Percentiles rank a stretch among this genome's conserved stretches.
Evolutionary conservation across 1,140 invertebrate species (phyloP).

Genomic region (Drosophila paulistorum): DNA sequence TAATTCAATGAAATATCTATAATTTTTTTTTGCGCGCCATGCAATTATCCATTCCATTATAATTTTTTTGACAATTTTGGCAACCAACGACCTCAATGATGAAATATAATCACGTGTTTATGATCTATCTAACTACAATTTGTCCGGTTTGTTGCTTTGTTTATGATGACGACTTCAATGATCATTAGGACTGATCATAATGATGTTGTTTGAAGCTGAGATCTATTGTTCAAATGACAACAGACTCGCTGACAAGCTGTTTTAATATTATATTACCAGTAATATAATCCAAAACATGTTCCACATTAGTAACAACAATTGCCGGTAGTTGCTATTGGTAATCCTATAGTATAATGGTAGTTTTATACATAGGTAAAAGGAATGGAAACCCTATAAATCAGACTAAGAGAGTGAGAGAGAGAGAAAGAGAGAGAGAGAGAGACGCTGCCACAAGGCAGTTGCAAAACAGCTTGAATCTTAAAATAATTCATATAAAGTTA

Average conservation of each 20-base stretch:
- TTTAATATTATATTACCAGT: constrained; percentile 42
- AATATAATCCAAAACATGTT: constrained; percentile 33
- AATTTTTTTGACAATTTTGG: constrained; percentile 32
- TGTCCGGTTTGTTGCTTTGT: constrained; percentile 32
- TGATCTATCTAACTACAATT: constrained; percentile 21
- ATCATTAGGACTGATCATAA: background rate
- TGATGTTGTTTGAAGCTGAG: background rate
- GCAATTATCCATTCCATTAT: constrained; percentile 39
- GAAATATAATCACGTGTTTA: constrained; percentile 52
- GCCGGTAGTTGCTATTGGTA: constrained; percentile 31
- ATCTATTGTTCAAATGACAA: constrained; percentile 5
- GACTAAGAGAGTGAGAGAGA: background rate
- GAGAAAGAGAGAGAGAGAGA: background rate
- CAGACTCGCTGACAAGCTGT: constrained; percentile 1
- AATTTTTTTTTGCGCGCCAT: constrained; percentile 20
- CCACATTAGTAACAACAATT: constrained; percentile 36
- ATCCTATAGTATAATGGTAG: constrained; percentile 20
- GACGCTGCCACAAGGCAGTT: constrained; percentile 11
- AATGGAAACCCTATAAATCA: constrained; percentile 16
- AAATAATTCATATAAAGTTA: background rate
- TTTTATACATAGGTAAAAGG: constrained; percentile 22
- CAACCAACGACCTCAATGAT: constrained; percentile 35
- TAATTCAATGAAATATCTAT: constrained; percentile 47
- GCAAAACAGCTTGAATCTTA: background rate
- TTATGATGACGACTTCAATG: constrained; percentile 9